Evolutionary conservation across 64 coral and sea anemone species (phyloP).

Genomic region (Porites australiensis): DNA sequence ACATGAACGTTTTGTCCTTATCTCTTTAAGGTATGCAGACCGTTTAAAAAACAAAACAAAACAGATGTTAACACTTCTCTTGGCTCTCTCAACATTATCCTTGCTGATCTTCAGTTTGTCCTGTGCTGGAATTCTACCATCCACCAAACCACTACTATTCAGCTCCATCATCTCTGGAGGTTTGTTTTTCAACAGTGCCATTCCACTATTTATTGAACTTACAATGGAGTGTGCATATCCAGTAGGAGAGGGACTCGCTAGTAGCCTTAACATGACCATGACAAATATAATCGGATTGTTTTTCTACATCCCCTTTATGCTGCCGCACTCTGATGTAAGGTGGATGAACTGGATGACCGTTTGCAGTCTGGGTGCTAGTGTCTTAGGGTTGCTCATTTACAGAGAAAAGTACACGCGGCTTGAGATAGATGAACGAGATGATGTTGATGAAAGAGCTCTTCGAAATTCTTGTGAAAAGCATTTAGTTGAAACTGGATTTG

Average conservation of each 20-base stretch:
- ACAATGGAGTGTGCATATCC: conserved; percentile 73
- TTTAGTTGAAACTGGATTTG: background rate
- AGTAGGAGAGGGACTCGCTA: conserved; percentile 30
- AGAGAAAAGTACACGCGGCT: conserved; percentile 32
- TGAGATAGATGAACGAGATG: background rate
- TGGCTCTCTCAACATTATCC: conserved; percentile 30
- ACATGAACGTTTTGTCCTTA: background rate
- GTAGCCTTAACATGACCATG: conserved; percentile 6
- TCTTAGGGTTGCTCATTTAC: conserved; percentile 55
- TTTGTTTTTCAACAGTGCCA: conserved; percentile 68
- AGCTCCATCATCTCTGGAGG: conserved; percentile 57
- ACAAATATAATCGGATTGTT: conserved; percentile 26
- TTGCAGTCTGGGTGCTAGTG: conserved; percentile 16
- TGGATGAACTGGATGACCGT: conserved; percentile 90
- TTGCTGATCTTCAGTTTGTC: conserved; percentile 69
- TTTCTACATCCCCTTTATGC: conserved; percentile 67
- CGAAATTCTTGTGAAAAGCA: background rate
- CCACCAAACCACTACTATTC: conserved; percentile 61
- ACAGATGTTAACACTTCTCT: conserved; percentile 27
- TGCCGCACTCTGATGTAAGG: background rate
- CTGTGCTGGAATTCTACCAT: conserved; percentile 67
- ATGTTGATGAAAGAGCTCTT: background rate
- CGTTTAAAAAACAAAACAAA: conserved; percentile 66
- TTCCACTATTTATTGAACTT: conserved; percentile 67
- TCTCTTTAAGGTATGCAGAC: conserved; percentile 52